Evolutionary conservation across 2,888 invertebrate species (phyloP).

Genomic region (Hofmannophila pseudospretella): DNA sequence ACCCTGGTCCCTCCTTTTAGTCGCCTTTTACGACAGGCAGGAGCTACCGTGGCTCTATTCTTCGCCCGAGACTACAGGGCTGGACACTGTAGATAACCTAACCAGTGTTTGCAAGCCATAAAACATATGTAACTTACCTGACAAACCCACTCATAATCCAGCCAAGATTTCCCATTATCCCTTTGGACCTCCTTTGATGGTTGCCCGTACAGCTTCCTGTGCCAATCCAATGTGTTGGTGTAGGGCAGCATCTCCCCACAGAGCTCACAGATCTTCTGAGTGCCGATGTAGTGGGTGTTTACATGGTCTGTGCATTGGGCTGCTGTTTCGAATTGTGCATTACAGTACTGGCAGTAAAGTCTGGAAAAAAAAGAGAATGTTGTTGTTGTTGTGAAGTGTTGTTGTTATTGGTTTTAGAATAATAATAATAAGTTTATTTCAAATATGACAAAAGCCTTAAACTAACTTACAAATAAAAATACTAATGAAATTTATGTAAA

Average conservation of each 20-base stretch:
- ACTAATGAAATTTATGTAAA: too few relatives aligned
- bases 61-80: too few relatives aligned
- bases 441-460: too few relatives aligned
- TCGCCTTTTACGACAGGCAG: too few relatives aligned
- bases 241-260: slow-evolving; percentile 15
- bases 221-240: slow-evolving; percentile 8
- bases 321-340: slow-evolving; percentile 11
- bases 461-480: too few relatives aligned
- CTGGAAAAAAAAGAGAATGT: slow-evolving; percentile 16
- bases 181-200: slow-evolving; percentile 4
- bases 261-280: slow-evolving; percentile 12
- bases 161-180: slow-evolving; percentile 12
- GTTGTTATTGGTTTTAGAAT: too few relatives aligned
- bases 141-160: slow-evolving; percentile 19
- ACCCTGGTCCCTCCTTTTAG: too few relatives aligned
- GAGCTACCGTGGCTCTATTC: too few relatives aligned
- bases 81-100: too few relatives aligned
- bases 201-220: slow-evolving; percentile 8
- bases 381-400: too few relatives aligned
- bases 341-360: slow-evolving; percentile 21
- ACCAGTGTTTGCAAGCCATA: too few relatives aligned
- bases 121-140: slow-evolving; percentile 10
- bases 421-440: too few relatives aligned
- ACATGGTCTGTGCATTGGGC: slow-evolving; percentile 9
- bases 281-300: slow-evolving; percentile 9